phyloP scores from a whole-genome alignment of 2,113 vertebrate species.

The Toxostoma redivivum region DNA sequence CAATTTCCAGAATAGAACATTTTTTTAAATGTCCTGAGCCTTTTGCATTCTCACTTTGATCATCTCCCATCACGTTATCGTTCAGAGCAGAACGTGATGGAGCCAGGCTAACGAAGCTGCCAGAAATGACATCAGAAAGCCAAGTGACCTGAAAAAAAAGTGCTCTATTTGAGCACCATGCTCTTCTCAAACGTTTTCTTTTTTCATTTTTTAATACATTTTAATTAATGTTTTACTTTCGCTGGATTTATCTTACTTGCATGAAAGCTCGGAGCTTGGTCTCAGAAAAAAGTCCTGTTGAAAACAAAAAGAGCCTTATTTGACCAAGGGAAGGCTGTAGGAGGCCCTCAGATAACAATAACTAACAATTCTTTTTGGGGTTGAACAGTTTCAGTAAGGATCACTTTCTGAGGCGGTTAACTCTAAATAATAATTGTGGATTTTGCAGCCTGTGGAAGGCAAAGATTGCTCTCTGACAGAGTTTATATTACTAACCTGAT shows the following conservation, averaged over 20 bases:
- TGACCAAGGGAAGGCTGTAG: background rate
- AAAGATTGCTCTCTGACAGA: background rate
- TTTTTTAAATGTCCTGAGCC: slow-evolving; percentile 55
- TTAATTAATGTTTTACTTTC: slow-evolving; percentile 22
- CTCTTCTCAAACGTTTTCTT: background rate
- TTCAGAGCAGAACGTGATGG: slow-evolving; percentile 50
- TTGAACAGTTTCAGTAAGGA: background rate
- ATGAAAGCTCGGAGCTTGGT: background rate
- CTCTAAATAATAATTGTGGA: background rate
- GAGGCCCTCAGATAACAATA: background rate
- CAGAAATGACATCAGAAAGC: slow-evolving; percentile 59
- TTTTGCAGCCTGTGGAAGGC: background rate
- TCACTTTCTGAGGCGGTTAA: background rate
- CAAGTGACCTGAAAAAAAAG: slow-evolving; percentile 34
- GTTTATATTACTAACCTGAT: slow-evolving; percentile 35
- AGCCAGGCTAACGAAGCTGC: slow-evolving; percentile 52
- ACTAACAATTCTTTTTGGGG: background rate
- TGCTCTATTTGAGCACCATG: background rate
- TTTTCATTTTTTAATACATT: background rate
- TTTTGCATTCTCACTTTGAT: slow-evolving; percentile 63
- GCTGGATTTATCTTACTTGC: background rate
- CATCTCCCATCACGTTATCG: slow-evolving; percentile 43
- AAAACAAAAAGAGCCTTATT: slow-evolving; percentile 22
- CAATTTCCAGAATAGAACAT: slow-evolving; percentile 57
- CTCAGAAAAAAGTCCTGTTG: background rate